A percentile compares a stretch with the other conserved stretches of the same genome.
Conservation (phyloP, 2,113 vertebrate genomes). For the Paratilapia polleni region DNA sequence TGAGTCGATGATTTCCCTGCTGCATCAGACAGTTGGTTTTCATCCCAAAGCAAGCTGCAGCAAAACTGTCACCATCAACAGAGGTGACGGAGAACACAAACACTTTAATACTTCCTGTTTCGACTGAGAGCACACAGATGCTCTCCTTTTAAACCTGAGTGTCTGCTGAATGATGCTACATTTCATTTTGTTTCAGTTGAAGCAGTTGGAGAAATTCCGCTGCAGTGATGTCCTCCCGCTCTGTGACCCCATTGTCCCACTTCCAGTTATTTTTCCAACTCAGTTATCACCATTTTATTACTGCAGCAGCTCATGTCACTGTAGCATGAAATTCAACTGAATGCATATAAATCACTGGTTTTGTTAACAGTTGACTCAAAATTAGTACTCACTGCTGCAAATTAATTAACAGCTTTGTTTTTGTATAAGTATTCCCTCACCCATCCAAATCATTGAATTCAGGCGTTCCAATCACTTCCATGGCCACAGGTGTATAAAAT, state of each 20-base stretch:
- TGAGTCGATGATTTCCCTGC: not conserved
- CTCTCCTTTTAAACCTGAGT: not conserved
- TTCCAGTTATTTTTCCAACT: not conserved
- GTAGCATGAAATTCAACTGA: not conserved
- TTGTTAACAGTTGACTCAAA: not conserved
- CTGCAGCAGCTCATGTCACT: not conserved
- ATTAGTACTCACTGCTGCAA: not conserved
- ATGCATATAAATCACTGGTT: not conserved
- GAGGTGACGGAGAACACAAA: not conserved
- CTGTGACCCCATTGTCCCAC: not conserved
- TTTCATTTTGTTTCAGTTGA: not conserved
- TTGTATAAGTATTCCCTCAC: too few relatives aligned
- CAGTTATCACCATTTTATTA: not conserved
- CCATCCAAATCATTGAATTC: too few relatives aligned
- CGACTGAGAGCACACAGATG: not conserved
- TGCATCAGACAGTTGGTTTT: conserved; percentile 1
- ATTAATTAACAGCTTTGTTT: not conserved
- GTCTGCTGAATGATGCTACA: not conserved
- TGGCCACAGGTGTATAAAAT: too few relatives aligned
- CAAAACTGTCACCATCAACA: not conserved
- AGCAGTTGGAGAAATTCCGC: not conserved
- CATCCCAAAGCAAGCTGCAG: not conserved
- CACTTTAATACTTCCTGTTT: conserved; percentile 2
- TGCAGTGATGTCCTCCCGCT: not conserved
- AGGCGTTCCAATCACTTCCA: too few relatives aligned